Evolutionary conservation across 1,140 invertebrate genomes (phyloP), one percentile per base, ranked within the genome.

Genomic region (Acromyrmex echinatior): DNA sequence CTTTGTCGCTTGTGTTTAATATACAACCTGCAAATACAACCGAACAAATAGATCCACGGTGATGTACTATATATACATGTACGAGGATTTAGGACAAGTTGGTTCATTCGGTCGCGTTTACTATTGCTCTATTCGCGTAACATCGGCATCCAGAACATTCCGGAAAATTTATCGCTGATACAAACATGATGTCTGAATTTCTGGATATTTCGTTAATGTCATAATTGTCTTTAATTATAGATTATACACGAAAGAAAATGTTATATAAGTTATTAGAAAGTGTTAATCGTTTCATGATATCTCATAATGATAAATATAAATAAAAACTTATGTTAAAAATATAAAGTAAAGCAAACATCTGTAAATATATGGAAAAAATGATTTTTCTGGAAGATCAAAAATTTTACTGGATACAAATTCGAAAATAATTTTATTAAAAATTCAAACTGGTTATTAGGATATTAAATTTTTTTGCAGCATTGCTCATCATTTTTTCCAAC

Each of bases 31-130:
- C 35, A 28, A 73, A n/a, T 56, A 74, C 53, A 1, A 60, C 18
- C 39, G 53, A 62, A 63, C 35, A 35, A 81, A 81, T 49, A 71
- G 35, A 71, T 58, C 53, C 18, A n/a, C 31, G 18, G 39, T 73
- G 49, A 51, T 3, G 49, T 25, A 35, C 5, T 35, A 35, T 35
- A 49, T 60, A 31, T 18, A 25, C 31, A 14, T 21, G 12, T 35
- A 35, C 18, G n/a, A 66, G 63, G 14, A 68, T 80, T 80, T 53
- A 68, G 78, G n/a, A 39, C 78, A 68, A 70, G 65, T 79, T 51
- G 7, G 21, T 39, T 62, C 3, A 35, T 49, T 65, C 31, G 14
- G 3, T 77, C 58, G 35, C 58, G 10, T 1, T 49, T 21, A 25
- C 39, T 28, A 63, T 35, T 63, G 31, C 56, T 58, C 53, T 21